Evolutionary conservation across 2,113 vertebrate genomes (phyloP), one percentile per base, ranked within the genome.

Genomic region (Rhinolophus ferrumequinum): DNA sequence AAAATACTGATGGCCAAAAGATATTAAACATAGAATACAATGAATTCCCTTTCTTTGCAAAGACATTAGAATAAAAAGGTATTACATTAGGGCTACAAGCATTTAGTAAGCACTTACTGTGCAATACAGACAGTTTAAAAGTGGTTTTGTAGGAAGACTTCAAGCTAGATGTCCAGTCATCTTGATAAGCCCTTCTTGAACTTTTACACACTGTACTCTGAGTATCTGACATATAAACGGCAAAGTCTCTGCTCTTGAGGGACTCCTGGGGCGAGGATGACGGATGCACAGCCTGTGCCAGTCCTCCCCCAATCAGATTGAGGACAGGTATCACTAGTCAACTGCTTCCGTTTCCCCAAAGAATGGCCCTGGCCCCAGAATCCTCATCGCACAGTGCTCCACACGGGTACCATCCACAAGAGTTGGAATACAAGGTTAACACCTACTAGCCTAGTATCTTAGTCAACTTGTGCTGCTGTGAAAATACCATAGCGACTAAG

Each of bases 31-130:
- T 1, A 72, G 38, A 92, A 56, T 60, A 47, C 28, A 81, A 52
- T 30, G 26, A 64, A 85, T 60, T 66, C 80, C 76, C 28, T 94
- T 80, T 35, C 86, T 75, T 58, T 60, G 8, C 30, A 76, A 95
- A 96, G 82, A 18, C 35, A 79, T 52, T 69, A 56, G 80, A 93
- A 80, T 90, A 79, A 93, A 89, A 84, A 66, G 26, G 76, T 67
- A 92, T 7, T 80, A 82, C 4, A 41, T 83, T 60, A 92, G 62
- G 2, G 0, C 47, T 79, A 66, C 1, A 50, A 21, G 8, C 41
- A 66, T 73, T 95, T 77, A 83, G 21, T 52, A 66, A 72, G 66
- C 47, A 76, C 47, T 60, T 56, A 14, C 16, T 28, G 3, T 76
- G 18, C 14, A 52, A 1, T 41, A 80, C 21, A 22, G 83, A 58